Evolutionary conservation across 2,797 vertebrate species (phyloP).

Genomic region (Prionace glauca): DNA sequence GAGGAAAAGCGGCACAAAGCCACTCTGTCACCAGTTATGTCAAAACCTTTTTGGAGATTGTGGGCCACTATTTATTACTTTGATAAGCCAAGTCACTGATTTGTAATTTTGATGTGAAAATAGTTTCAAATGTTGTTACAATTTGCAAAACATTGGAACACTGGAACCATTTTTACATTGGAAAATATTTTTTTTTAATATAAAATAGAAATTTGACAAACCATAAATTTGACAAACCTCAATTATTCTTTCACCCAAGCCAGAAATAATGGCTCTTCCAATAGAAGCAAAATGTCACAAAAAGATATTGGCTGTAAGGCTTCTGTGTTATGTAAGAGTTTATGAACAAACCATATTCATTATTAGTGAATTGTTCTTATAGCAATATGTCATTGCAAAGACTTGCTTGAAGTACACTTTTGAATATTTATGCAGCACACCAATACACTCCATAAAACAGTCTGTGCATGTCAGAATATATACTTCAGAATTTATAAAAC

Average conservation of each 20-base stretch:
- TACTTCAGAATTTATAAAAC: background rate
- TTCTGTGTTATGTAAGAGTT: background rate
- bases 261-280: background rate
- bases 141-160: background rate
- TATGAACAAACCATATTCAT: conserved; percentile 1
- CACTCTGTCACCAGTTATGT: background rate
- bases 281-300: background rate
- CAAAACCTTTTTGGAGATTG: background rate
- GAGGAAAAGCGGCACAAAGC: background rate
- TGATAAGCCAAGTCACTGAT: background rate
- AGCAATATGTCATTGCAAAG: conserved; percentile 1
- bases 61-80: background rate
- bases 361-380: conserved; percentile 9
- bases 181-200: background rate
- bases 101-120: background rate
- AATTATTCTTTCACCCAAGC: background rate
- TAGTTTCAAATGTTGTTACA: background rate
- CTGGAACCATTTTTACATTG: background rate
- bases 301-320: background rate
- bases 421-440: background rate
- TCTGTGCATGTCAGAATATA: conserved; percentile 6
- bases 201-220: background rate
- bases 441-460: background rate
- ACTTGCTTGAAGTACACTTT: conserved; percentile 8
- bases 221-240: background rate